Base-by-base conservation (phyloP, 1,140 invertebrate genomes). In the Trypoxylus dichotomus region DNA sequence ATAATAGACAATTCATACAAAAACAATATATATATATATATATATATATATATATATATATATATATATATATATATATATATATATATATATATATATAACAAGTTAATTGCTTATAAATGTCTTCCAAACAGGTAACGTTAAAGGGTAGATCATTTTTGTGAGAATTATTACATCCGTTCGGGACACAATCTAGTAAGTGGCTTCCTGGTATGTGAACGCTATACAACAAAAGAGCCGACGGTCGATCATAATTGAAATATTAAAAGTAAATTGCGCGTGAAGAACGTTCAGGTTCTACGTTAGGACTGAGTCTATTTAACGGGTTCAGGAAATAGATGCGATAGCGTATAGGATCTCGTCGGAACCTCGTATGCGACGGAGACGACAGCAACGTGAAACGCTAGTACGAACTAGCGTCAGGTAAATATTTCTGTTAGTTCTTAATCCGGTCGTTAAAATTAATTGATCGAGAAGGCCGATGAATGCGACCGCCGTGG, bases 401-500 rank as follows among this genome's bases (percentile, higher is more conserved):
- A 63, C 60, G 60, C 19, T 63, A 63, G 60, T 2, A 24, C 60
- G 60, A 11, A 63, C 60, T 63, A 63, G 60, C 21, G 60, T 37
- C 25, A 63, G 60, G 60, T 63, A 63, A 63, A 24, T 63, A 63
- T 63, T 63, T 63, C 19, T 27, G 60, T 63, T 63, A 24, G 60
- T 63, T 63, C 60, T 13, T 63, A 63, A 63, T 63, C 60, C 60
- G 60, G 60, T 63, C 60, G 24, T 63, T 63, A 63, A 63, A 63
- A 63, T 63, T 63, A 63, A 63, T 63, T 63, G 60, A 63, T 63
- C 19, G 60, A 24, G 25, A 63, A 24, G 60, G 11, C 19, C n/a
- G 60, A 63, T 63, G 60, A 19, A 63, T 63, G 60, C 24, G 60
- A 63, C 60, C 19, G 60, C 60, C 10, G 60, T 37, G 32, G 60